Base-by-base conservation (phyloP, 2,888 invertebrate genomes). In the Agrochola lychnidis region DNA sequence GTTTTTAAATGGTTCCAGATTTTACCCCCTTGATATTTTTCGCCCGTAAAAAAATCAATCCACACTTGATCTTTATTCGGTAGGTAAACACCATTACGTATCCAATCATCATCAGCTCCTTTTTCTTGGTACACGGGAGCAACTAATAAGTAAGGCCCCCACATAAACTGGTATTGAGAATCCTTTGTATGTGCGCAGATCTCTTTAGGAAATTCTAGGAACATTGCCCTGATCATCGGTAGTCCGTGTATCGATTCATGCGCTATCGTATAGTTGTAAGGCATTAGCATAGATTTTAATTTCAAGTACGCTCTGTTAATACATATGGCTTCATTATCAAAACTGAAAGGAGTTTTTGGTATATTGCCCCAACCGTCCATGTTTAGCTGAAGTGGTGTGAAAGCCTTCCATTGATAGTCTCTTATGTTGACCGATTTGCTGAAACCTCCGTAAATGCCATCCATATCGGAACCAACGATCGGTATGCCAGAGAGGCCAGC, bases 81-180 rank as follows among this genome's bases (percentile, higher is more conserved):
- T 48, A 96, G 89, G 84, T 92, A 96, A 84, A 96, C 90, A 25
- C 92, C 93, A 84, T 95, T 87, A 1, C 96, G 93, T 57, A 94
- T 79, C 48, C 91, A 90, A 67, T 90, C 87, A 22, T 83, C 83
- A 36, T 87, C 69, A 3, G 86, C 68, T 70, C 75, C 84, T 66
- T 87, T 80, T 67, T 90, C 90, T 75, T 92, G 91, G 80, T 95
- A 96, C 45, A 96, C 91, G 25, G 96, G 96, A 4, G 96, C 96
- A 19, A 96, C 93, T 79, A 96, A 91, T 71, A 96, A 89, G 82
- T 89, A 91, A n/a, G 96, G 94, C 10, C 96, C 96, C 96, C 96
- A 96, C 96, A 96, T 96, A 81, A 88, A 96, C 81, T 96, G 96
- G 78, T 96, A 96, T 79, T 95, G 94, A n/a, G 94, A 94, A 85